Base-by-base conservation (phyloP, 92 coral and sea anemone species). In the Umimayanthus kanabou region DNA sequence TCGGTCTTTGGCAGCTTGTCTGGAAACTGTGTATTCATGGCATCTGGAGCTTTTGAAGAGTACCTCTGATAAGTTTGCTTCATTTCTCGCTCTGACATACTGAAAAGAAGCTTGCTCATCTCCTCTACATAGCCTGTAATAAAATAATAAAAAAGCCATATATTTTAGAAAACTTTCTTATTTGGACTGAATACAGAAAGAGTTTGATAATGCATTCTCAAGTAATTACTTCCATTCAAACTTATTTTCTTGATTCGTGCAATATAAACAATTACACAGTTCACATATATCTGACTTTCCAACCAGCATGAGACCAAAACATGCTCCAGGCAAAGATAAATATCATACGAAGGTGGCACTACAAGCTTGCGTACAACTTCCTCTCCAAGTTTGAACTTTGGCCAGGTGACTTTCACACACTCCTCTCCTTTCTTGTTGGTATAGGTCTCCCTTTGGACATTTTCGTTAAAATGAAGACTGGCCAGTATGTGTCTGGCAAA, bases 361-460 rank as follows among this genome's bases (percentile, higher is more conserved):
- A 83, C 76, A 37, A 88, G 7, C 43, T 88, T 85, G 40, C 90
- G 73, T 1, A 72, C 90, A 28, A 88, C 90, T 81, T 88, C 87
- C 76, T 82, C 90, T 10, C 87, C 90, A 73, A 88, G 87, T 74
- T 81, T 81, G 73, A 81, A 88, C 49, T 88, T 88, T 80, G 90
- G 87, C 55, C 58, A 88, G 0, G 87, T 80, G 7, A 81, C 87
- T 55, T 81, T 81, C 22, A 47, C 53, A 70, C 75, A 88, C 9
- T 80, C 82, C 14, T 81, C 76, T 6, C 87, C 82, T 20, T 73
- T 65, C 13, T 50, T 42, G 53, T 71, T 29, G 23, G 55, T 11
- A 37, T 88, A 39, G 22, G 87, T 72, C 65, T 88, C 75, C 49
- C 90, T 80, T n/a, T 42, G 76, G 15, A 82, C 40, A 39, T 88